These are phyloP conservation scores for Caenorhabditis macrosperma DNA, from an alignment of 2,888 invertebrate species.

Conservation along the genomic window DNA sequence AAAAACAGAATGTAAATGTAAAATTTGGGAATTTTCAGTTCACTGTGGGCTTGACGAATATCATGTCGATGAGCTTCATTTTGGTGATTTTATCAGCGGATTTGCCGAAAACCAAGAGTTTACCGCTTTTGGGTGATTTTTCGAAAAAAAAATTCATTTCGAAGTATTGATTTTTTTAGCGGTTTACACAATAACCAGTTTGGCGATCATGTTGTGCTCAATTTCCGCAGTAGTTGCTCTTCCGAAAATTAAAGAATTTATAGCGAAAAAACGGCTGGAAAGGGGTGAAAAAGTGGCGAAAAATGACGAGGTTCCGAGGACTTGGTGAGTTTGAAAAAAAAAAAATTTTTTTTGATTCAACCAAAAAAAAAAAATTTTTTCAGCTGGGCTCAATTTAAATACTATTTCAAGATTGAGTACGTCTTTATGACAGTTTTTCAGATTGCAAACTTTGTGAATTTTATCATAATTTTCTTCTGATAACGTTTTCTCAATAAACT, in stretches of 20 bases:
- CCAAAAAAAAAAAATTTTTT: too few species aligned
- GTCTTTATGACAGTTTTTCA: conserved; percentile 45
- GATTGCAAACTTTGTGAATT: conserved; percentile 54
- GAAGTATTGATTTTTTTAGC: too few species aligned
- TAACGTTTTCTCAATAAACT: conserved; percentile 2
- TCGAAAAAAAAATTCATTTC: too few species aligned
- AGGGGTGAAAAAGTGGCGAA: conserved; percentile 35
- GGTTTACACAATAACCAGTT: conserved; percentile 35
- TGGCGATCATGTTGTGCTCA: conserved; percentile 27
- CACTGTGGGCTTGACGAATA: conserved; percentile 52
- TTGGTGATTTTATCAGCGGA: conserved; percentile 56
- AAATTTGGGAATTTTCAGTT: conserved; percentile 13
- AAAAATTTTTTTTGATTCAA: background rate
- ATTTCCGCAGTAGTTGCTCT: conserved; percentile 20
- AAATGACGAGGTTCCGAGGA: conserved; percentile 32
- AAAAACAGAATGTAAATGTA: too few species aligned
- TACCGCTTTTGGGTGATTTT: conserved; percentile 59
- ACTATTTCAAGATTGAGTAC: conserved; percentile 34
- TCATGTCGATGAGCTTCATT: conserved; percentile 63
- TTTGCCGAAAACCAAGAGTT: conserved; percentile 56
- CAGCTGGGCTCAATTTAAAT: conserved; percentile 29
- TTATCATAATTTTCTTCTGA: conserved; percentile 47
- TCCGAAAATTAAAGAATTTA: conserved; percentile 17
- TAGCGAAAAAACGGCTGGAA: conserved; percentile 11
- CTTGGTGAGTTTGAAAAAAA: conserved; percentile 16